Conservation (phyloP, 1,140 invertebrate species). For the Saxidomus purpurata region DNA sequence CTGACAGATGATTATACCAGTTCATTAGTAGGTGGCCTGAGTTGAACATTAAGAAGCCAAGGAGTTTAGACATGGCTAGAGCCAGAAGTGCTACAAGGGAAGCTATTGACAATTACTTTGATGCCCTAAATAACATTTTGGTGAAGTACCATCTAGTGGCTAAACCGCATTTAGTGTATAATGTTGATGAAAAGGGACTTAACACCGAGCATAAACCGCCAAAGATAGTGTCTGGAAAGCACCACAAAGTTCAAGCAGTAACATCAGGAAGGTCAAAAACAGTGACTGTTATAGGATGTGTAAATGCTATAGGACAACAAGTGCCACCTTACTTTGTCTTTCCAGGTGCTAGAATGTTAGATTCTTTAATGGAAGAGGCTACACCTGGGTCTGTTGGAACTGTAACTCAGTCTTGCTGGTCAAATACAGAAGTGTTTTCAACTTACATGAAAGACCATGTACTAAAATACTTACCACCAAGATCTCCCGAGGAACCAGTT, state of each 20-base stretch:
- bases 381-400: constrained; percentile 3
- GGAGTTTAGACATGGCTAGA: constrained; percentile 31
- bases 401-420: constrained; percentile 51
- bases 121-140: neutral
- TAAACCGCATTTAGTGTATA: too few species aligned
- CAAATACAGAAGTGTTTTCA: constrained; percentile 31
- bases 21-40: constrained; percentile 24
- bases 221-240: neutral
- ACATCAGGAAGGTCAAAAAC: constrained; percentile 28
- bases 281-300: constrained; percentile 17
- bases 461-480: constrained; percentile 14
- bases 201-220: constrained; percentile 77
- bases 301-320: neutral
- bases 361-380: constrained; percentile 65
- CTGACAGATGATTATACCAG: constrained; percentile 18
- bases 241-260: constrained; percentile 2
- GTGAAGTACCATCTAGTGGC: constrained; percentile 74
- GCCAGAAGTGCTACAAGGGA: neutral
- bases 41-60: neutral
- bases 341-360: constrained; percentile 81
- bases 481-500: neutral
- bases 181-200: too few species aligned
- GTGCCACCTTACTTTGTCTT: constrained; percentile 85
- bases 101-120: neutral
- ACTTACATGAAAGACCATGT: neutral